These are phyloP conservation scores for Leptobrachium leishanense DNA, from an alignment of 2,113 vertebrate genomes.

Conservation along the genomic window DNA sequence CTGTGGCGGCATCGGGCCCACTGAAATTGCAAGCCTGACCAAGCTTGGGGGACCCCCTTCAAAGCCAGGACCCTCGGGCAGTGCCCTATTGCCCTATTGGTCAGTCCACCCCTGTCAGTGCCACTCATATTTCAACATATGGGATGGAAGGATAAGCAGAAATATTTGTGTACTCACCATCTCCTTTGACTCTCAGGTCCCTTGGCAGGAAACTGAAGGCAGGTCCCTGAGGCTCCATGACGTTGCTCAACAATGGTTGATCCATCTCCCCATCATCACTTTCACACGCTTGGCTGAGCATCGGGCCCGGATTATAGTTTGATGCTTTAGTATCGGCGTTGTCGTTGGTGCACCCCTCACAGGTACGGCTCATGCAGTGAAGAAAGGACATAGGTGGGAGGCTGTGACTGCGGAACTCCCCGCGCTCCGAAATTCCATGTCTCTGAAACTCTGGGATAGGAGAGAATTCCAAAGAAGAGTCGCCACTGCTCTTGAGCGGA, in stretches of 20 bases:
- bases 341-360: constrained; percentile 63
- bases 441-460: constrained; percentile 74
- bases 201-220: constrained; percentile 56
- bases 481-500: constrained; percentile 64
- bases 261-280: constrained; percentile 57
- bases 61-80: no score
- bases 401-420: constrained; percentile 66
- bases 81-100: no score
- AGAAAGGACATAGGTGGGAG: constrained; percentile 70
- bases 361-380: constrained; percentile 73
- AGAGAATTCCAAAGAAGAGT: constrained; percentile 82
- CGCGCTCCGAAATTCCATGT: constrained; percentile 61
- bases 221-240: constrained; percentile 58
- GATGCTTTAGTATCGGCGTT: constrained; percentile 50
- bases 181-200: constrained; percentile 62
- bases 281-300: constrained; percentile 52
- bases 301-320: constrained; percentile 44
- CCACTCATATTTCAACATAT: no score
- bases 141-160: no score
- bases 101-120: no score
- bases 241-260: constrained; percentile 55
- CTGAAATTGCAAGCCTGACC: no score
- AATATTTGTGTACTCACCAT: constrained; percentile 61
- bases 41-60: no score
- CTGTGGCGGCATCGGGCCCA: no score